A percentile compares a stretch with the other conserved stretches of the same genome.
phyloP scores from a whole-genome alignment of 2,797 vertebrate genomes.

The Rhincodon typus region DNA sequence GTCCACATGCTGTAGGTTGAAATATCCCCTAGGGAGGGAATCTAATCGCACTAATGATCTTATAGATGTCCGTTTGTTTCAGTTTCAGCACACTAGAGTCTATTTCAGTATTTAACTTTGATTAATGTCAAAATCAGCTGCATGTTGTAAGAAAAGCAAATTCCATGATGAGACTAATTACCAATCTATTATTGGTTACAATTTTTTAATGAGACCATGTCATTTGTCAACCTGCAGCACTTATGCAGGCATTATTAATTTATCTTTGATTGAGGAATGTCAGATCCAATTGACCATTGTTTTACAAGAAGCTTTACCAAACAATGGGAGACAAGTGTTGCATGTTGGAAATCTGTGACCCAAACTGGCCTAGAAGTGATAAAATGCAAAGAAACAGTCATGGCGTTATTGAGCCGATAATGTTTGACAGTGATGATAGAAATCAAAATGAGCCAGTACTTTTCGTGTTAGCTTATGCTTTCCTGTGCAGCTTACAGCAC shows the following conservation, averaged over 20 bases:
- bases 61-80: background rate
- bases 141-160: constrained; percentile 10
- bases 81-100: background rate
- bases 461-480: background rate
- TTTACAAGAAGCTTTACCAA: background rate
- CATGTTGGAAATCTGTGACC: background rate
- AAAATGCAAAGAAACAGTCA: background rate
- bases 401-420: background rate
- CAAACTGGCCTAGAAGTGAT: background rate
- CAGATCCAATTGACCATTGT: background rate
- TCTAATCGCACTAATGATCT: background rate
- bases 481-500: background rate
- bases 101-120: background rate
- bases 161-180: background rate
- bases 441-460: background rate
- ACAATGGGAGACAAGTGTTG: background rate
- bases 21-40: background rate
- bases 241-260: background rate
- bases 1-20: too few relatives aligned
- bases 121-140: constrained; percentile 17
- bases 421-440: background rate
- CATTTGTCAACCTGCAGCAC: background rate
- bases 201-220: constrained; percentile 14
- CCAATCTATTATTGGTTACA: constrained; percentile 10
- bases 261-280: background rate